phyloP scores from a whole-genome alignment of 2,797 vertebrate genomes.

The Graptemys geographica region DNA sequence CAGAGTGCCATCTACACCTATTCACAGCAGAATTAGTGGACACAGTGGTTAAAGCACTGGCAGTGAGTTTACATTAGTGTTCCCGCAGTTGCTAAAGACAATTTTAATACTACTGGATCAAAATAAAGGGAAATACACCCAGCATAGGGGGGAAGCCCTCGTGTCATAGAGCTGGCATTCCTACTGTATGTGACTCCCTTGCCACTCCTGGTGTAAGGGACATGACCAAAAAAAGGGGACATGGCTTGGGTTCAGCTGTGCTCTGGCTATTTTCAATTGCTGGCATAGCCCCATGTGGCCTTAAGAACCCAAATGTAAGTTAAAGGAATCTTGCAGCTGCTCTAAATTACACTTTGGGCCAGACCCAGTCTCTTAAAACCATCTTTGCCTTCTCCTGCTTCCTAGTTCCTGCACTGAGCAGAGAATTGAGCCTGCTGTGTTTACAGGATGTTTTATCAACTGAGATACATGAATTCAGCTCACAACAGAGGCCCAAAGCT shows the following conservation, averaged over 20 bases:
- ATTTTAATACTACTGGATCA: background rate
- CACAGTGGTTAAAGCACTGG: background rate
- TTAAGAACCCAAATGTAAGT: background rate
- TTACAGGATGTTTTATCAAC: background rate
- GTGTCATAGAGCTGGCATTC: rapidly evolving
- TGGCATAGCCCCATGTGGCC: background rate
- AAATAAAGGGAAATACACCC: background rate
- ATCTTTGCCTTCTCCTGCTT: background rate
- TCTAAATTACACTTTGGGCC: rapidly evolving
- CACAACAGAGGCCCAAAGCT: background rate
- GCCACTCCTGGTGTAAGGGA: background rate
- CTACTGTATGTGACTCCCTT: background rate
- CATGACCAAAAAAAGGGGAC: background rate
- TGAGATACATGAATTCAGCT: background rate
- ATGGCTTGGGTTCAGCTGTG: rapidly evolving
- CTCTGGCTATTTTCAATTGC: background rate
- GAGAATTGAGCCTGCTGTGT: background rate
- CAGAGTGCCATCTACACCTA: background rate
- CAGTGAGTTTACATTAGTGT: background rate
- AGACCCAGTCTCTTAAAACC: background rate
- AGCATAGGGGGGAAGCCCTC: background rate
- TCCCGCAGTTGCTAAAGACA: background rate
- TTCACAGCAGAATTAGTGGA: background rate
- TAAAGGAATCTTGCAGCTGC: background rate
- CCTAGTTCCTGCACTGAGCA: background rate